Base-by-base conservation (phyloP, 2,113 vertebrate genomes). In the Rynchops niger region DNA sequence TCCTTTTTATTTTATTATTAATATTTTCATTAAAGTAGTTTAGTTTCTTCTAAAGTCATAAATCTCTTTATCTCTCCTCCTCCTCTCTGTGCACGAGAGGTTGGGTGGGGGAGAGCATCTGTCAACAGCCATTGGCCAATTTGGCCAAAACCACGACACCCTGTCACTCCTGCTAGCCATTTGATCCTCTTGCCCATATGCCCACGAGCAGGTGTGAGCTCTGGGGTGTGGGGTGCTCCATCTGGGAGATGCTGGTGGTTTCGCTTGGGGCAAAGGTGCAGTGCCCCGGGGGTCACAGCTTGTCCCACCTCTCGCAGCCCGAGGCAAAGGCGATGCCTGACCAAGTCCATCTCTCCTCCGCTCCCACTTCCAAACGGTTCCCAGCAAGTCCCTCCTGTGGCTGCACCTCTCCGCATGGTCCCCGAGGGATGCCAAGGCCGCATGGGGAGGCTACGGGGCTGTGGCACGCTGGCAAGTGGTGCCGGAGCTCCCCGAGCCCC, bases 401-500 rank as follows among this genome's bases (percentile, higher is more conserved):
- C 45, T 69, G 76, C n/a, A 23, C 27, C 8, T 32, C n/a, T 20
- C 77, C 81, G 53, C 15, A 7, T 0, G 0, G 17, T 34, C 15
- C 42, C 86, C 3, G 3, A 27, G 45, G 62, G 69, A 65, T 56
- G 42, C 45, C 12, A 18, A 90, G 12, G 55, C 36, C 20, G 0
- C 55, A 9, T 1, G 34, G 61, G 45, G 50, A 63, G 69, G 69
- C 72, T 93, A 62, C 2, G 1, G 70, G 40, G 23, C 40, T 4
- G 1, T 4, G 16, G 45, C 55, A 49, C 0, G 2, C 22, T 1
- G 5, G 18, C 2, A 1, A 74, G 36, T 0, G 6, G 11, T 53
- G 42, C 34, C 3, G 1, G 86, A 67, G 59, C 36, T 84, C 23
- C n/a, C 29, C 0, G 0, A 47, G 47, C 38, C 50, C 25, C 53